Percentiles rank a stretch among this genome's conserved stretches.
phyloP scores from a whole-genome alignment of 2,797 vertebrate genomes.

The Betta splendens region DNA sequence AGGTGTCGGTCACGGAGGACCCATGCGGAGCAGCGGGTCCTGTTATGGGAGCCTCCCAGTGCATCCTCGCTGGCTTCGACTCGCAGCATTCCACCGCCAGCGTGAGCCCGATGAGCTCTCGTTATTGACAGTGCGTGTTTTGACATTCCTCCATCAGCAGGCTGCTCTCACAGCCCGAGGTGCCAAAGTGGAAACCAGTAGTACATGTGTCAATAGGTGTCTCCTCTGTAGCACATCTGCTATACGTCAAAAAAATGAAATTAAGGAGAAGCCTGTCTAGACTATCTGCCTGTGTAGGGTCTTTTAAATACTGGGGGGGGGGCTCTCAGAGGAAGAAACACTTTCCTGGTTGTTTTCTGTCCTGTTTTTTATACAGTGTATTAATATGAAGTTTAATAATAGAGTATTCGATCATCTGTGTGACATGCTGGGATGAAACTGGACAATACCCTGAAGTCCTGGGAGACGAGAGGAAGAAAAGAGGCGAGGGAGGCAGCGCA shows the following conservation, averaged over 20 bases:
- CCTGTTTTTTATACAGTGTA: neutral
- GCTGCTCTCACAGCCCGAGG: constrained; percentile 75
- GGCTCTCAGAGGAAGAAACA: constrained; percentile 2
- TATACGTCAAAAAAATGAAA: constrained; percentile 72
- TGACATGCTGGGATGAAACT: constrained; percentile 51
- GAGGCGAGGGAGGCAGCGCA: constrained; percentile 20
- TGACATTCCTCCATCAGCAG: constrained; percentile 79
- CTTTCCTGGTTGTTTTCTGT: constrained; percentile 6
- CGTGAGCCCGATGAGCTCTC: constrained; percentile 72
- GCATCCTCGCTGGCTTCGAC: constrained; percentile 71
- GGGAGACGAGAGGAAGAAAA: neutral
- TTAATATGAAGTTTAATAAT: constrained; percentile 16
- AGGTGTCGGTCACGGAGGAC: constrained; percentile 73
- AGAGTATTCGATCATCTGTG: constrained; percentile 45
- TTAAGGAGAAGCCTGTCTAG: constrained; percentile 72
- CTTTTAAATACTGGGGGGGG: constrained; percentile 54
- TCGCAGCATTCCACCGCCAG: constrained; percentile 78
- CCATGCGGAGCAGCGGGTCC: constrained; percentile 74
- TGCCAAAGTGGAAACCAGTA: constrained; percentile 81
- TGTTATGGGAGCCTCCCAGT: constrained; percentile 77
- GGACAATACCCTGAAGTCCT: constrained; percentile 18
- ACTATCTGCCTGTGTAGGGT: constrained; percentile 47
- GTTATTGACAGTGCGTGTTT: constrained; percentile 79
- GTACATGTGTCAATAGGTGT: constrained; percentile 81
- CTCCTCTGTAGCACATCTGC: constrained; percentile 76